Evolutionary conservation across 2,888 invertebrate species (phyloP), one percentile per base, ranked within the genome.

Genomic region (Venustoraphidia nigricollis): DNA sequence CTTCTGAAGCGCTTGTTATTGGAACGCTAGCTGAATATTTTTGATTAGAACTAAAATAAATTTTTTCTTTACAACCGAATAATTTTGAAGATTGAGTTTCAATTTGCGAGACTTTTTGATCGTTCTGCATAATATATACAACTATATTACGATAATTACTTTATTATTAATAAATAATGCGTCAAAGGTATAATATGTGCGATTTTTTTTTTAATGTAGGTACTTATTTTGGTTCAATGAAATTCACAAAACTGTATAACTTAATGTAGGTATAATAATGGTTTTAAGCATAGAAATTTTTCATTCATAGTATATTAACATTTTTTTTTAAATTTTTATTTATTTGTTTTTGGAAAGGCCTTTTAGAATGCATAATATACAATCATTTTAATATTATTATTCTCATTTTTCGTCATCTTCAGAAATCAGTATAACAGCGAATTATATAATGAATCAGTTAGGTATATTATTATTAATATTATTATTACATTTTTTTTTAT

Each of bases 291-390:
- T 42, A 39, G 10, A 34, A 36, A 11, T 45, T 14, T 35, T 45
- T 37, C 14, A 37, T 45, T 13, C 14, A 37, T 14, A 36, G 45
- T 37, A 17, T 45, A 17, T 45, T 37, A 17, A 37, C 36, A 45
- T 34, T 36, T 34, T 45, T 11, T 11, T 45, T 34, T 36, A 11
- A n/a, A 42, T 42, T 17, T 17, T 42, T 43, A 34, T 43, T 34
- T 43, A 44, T 34, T 34, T 34, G 14, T 36, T 45, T 45, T 45
- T 14, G 34, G 37, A 45, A 45, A 45, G 45, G 45, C 45, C 45
- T 37, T 45, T 45, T 37, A 45, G 45, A 45, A 45, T 45, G 45
- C 45, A 37, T 45, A 27, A 27, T 27, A 35, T 45, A 36, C 37
- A 45, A 45, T 37, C 45, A 45, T 45, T 34, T 45, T 37, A 37